Conservation (phyloP, 2,888 invertebrate genomes). For the Leucophenga maculata region DNA sequence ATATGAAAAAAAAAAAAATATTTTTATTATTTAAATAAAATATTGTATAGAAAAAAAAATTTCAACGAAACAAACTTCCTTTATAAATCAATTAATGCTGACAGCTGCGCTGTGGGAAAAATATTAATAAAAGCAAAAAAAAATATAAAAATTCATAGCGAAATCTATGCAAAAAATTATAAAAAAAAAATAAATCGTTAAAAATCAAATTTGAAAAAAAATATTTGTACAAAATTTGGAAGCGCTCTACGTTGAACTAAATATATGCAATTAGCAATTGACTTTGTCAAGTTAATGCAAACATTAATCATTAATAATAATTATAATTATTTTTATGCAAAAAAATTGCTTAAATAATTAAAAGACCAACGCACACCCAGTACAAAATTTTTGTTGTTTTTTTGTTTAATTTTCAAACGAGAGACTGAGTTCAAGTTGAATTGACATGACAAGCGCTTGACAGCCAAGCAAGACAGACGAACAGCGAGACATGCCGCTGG, state of each 20-base stretch:
- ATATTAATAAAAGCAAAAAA: conserved; percentile 20
- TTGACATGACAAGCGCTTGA: conserved; percentile 56
- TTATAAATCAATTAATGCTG: conserved; percentile 23
- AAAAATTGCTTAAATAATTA: conserved; percentile 9
- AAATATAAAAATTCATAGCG: neutral
- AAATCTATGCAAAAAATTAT: neutral
- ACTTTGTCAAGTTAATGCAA: conserved; percentile 10
- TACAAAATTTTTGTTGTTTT: conserved; percentile 15
- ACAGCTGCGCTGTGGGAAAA: conserved; percentile 19
- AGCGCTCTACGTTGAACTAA: neutral
- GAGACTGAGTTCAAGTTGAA: conserved; percentile 40
- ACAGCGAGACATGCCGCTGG: conserved; percentile 4
- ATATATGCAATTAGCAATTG: neutral
- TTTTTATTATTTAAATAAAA: too few relatives aligned
- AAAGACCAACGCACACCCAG: conserved; percentile 10
- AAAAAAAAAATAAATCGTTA: too few relatives aligned
- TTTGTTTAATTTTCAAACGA: conserved; percentile 18
- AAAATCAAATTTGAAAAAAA: too few relatives aligned
- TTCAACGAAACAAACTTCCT: conserved; percentile 14
- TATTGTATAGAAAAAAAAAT: neutral
- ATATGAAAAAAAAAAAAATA: too few relatives aligned
- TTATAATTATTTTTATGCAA: neutral
- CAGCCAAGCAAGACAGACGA: neutral
- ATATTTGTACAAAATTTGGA: too few relatives aligned
- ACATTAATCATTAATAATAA: conserved; percentile 16